Conservation (phyloP, 2,797 vertebrate species). For the Mallotus villosus region DNA sequence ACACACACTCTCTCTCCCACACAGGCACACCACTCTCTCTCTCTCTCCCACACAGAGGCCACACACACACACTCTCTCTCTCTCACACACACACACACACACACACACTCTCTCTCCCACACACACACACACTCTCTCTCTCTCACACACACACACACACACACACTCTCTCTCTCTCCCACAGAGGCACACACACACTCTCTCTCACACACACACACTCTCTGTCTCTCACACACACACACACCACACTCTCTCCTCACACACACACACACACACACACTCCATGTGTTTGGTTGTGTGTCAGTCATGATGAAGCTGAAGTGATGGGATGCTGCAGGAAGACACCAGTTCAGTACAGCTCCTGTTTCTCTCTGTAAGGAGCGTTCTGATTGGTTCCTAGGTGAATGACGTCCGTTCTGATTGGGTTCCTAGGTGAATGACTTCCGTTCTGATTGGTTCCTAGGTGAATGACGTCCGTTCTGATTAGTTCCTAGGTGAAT, state of each 20-base stretch:
- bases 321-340: too few species aligned
- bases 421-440: constrained; percentile 83
- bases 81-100: not conserved
- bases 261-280: constrained; percentile 18
- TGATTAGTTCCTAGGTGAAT: constrained; percentile 79
- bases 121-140: not conserved
- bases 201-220: constrained; percentile 32
- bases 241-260: constrained; percentile 1
- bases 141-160: not conserved
- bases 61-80: not conserved
- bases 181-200: constrained; percentile 9
- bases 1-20: too few species aligned
- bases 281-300: not conserved
- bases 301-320: not conserved
- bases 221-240: too few species aligned
- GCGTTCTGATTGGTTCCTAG: not conserved
- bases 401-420: constrained; percentile 13
- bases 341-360: not conserved
- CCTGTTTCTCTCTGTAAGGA: constrained; percentile 9
- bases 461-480: constrained; percentile 84
- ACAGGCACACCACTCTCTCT: too few species aligned
- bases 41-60: not conserved
- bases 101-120: not conserved
- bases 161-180: not conserved
- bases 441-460: constrained; percentile 70